phyloP scores from a whole-genome alignment of 2,888 invertebrate genomes.

The Bruchidius siliquastri region DNA sequence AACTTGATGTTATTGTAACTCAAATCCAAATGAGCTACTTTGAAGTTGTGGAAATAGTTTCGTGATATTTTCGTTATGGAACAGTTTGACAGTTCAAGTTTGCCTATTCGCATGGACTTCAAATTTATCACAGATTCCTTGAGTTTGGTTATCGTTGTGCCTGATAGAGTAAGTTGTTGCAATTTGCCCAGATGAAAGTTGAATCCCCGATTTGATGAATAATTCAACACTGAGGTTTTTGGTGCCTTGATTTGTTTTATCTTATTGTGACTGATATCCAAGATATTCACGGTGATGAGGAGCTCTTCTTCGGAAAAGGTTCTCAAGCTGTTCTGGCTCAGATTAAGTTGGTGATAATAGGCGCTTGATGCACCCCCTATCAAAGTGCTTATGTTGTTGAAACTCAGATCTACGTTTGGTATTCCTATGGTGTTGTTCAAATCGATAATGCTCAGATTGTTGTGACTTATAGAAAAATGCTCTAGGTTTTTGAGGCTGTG shows the following conservation, averaged over 20 bases:
- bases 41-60: constrained; percentile 4
- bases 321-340: constrained; percentile 10
- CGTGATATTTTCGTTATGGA: constrained; percentile 9
- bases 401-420: constrained; percentile 2
- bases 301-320: constrained; percentile 6
- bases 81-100: constrained; percentile 12
- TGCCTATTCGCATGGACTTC: neutral
- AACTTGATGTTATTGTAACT: constrained; percentile 8
- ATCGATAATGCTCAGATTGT: constrained; percentile 10
- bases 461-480: constrained; percentile 10
- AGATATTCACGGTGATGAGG: neutral
- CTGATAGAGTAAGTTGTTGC: neutral
- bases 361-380: neutral
- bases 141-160: neutral
- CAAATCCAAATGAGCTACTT: constrained; percentile 4
- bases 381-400: constrained; percentile 7
- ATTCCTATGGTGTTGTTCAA: constrained; percentile 3
- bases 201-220: neutral
- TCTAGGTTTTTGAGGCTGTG: neutral
- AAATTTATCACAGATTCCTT: neutral
- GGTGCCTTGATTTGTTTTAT: neutral
- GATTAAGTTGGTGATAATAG: constrained; percentile 1
- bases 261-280: constrained; percentile 10
- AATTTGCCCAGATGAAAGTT: constrained; percentile 2
- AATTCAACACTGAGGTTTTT: neutral